Conservation (phyloP, 2,888 invertebrate genomes). For the Tetragonula carbonaria region DNA sequence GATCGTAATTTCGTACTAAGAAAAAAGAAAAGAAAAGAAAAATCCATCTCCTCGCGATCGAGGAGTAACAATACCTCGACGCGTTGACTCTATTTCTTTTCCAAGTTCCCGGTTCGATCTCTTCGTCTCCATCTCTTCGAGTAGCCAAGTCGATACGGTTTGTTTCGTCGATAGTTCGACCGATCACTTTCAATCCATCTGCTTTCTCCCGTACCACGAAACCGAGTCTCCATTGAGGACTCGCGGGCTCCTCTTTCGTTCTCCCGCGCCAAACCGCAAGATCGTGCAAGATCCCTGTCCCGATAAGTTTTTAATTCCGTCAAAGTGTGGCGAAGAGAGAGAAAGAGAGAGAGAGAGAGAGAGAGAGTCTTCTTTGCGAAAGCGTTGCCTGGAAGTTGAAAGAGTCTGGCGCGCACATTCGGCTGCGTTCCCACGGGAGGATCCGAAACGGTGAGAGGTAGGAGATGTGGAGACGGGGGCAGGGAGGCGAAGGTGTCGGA, state of each 20-base stretch:
- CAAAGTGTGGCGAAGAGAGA: background rate
- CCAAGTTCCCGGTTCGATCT: background rate
- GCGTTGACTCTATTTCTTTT: no score
- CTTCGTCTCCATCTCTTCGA: background rate
- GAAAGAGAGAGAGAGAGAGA: no score
- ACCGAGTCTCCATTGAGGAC: background rate
- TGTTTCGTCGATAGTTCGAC: constrained; percentile 15
- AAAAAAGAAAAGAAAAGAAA: no score
- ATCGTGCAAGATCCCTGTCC: background rate
- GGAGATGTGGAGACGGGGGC: constrained; percentile 81
- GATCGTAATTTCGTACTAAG: background rate
- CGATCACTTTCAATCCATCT: background rate
- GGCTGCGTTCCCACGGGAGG: constrained; percentile 68
- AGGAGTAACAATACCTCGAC: background rate
- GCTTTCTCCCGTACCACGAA: no score
- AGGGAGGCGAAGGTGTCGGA: constrained; percentile 24
- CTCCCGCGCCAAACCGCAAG: constrained; percentile 1
- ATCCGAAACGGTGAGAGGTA: constrained; percentile 82
- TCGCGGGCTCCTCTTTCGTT: background rate
- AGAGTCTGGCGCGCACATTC: constrained; percentile 57
- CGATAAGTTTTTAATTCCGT: constrained; percentile 43
- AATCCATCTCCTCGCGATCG: background rate
- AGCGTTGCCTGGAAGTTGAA: constrained; percentile 46
- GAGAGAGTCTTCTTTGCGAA: background rate
- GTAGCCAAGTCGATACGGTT: background rate